Base-by-base conservation (phyloP, 2,888 invertebrate species). In the Pachycephus smyrnensis region DNA sequence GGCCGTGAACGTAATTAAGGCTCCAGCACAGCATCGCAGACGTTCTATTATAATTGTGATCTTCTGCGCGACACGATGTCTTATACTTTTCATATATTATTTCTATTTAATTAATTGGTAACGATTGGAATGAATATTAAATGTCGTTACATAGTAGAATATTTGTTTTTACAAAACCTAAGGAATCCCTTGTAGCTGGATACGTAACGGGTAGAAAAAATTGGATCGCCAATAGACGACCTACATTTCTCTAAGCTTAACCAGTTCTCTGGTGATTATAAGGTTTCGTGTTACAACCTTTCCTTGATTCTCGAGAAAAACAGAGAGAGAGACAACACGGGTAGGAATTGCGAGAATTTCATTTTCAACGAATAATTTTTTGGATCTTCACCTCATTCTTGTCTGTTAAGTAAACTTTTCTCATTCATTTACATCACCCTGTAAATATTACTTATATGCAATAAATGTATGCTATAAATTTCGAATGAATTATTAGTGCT, bases 151-250 rank as follows among this genome's bases (percentile, higher is more conserved):
- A 23, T 23, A 55, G 23, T 23, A 55, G 55, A 23, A 55, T 55
- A 23, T 55, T 55, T 55, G 55, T 55, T 55, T 55, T 23, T 55
- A 55, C 55, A 55, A 9, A 23, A 15, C 55, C 40, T 15, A 69
- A 69, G 69, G 31, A 71, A 71, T 71, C 71, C 71, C 1, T 33
- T 71, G 12, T 31, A 12, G 55, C 55, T 55, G 55, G 23, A 3
- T 33, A 33, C 71, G 71, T 71, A 71, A 71, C 11, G 12, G 37
- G 37, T 35, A 23, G 15, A 23, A 55, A 55, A 33, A 74, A 74
- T 74, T 74, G 35, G 74, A 74, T 74, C 36, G 74, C 23, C 23
- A 74, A 33, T 35, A 55, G 23, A 23, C 9, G 55, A 55, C 55
- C 55, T 55, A 55, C 23, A 55, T 55, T 23, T 55, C 55, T 55